Evolutionary conservation across 2,113 vertebrate genomes (phyloP).

Genomic region (Prionailurus viverrinus): DNA sequence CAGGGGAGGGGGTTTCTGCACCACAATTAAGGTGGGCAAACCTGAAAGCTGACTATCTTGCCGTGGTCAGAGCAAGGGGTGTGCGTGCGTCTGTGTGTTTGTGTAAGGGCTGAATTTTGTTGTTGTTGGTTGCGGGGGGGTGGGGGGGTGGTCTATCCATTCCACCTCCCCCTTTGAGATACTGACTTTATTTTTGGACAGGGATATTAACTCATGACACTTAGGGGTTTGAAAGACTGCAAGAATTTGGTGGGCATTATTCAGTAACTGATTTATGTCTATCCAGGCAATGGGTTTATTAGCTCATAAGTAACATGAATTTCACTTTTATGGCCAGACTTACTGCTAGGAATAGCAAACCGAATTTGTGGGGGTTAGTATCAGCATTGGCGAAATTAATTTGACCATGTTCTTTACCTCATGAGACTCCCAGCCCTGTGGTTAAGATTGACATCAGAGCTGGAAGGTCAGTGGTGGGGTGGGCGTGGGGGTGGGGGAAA

Average conservation of each 20-base stretch:
- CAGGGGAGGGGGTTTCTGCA: background rate
- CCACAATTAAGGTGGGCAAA: slow-evolving; percentile 35
- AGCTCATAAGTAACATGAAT: slow-evolving; percentile 56
- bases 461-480: background rate
- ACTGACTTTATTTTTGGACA: slow-evolving; percentile 42
- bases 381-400: slow-evolving; percentile 60
- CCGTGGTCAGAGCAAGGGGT: background rate
- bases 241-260: slow-evolving; percentile 16
- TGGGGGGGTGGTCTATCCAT: background rate
- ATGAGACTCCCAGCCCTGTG: background rate
- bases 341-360: slow-evolving; percentile 33
- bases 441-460: slow-evolving; percentile 35
- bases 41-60: background rate
- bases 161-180: background rate
- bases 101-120: background rate
- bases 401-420: background rate
- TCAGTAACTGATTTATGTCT: slow-evolving; percentile 63
- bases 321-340: slow-evolving; percentile 66
- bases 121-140: background rate
- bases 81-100: background rate
- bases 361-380: background rate
- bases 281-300: slow-evolving; percentile 65
- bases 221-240: slow-evolving; percentile 15
- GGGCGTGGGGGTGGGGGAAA: background rate
- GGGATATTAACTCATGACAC: background rate